phyloP scores from a whole-genome alignment of 1,140 invertebrate genomes.

The Thaumatotibia leucotreta region DNA sequence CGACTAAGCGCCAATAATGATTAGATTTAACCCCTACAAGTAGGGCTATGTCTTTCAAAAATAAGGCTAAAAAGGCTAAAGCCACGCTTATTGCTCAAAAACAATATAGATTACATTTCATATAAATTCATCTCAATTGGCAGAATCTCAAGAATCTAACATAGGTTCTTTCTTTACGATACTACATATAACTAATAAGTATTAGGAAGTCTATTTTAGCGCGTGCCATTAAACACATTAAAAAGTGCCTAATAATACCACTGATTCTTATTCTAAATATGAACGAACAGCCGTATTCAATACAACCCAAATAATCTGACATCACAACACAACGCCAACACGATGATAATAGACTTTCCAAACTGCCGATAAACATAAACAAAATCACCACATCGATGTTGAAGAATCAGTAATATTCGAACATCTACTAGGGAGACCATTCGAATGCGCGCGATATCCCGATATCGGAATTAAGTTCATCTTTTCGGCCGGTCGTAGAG shows the following conservation, averaged over 20 bases:
- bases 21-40: too few relatives aligned
- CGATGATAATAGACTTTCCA: not conserved
- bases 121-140: too few relatives aligned
- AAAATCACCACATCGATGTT: not conserved
- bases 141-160: too few relatives aligned
- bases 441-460: conserved; percentile 42
- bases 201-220: too few relatives aligned
- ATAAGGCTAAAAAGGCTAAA: too few relatives aligned
- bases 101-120: too few relatives aligned
- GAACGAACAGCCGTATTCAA: not conserved
- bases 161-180: too few relatives aligned
- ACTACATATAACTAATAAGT: too few relatives aligned
- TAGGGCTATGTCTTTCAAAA: too few relatives aligned
- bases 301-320: not conserved
- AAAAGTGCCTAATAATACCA: not conserved
- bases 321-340: not conserved
- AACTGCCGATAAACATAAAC: not conserved
- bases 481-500: conserved; percentile 37
- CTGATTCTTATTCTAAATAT: not conserved
- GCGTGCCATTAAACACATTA: too few relatives aligned
- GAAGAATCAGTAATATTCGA: conserved; percentile 19
- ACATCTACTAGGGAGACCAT: conserved; percentile 25
- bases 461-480: conserved; percentile 44
- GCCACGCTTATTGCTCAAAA: too few relatives aligned
- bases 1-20: too few relatives aligned